Conservation (phyloP, 2,797 vertebrate genomes). For the Podarcis siculus region DNA sequence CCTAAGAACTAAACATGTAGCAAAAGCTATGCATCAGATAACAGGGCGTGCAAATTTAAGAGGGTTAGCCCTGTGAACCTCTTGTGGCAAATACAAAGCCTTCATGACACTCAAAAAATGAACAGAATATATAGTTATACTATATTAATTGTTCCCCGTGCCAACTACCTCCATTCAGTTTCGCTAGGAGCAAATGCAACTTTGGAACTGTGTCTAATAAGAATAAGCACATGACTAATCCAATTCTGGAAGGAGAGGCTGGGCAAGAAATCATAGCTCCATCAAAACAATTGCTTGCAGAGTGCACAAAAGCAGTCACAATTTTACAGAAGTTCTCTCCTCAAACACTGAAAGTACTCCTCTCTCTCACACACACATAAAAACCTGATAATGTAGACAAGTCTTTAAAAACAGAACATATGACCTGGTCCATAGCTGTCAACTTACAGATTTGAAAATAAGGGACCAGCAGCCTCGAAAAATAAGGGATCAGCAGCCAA, state of each 20-base stretch:
- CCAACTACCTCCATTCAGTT: background rate
- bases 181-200: background rate
- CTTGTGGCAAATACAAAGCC: background rate
- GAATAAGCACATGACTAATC: background rate
- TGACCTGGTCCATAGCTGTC: too few relatives aligned
- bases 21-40: background rate
- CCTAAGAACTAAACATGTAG: background rate
- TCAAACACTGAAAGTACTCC: background rate
- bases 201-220: background rate
- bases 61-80: background rate
- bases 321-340: background rate
- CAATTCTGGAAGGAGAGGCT: background rate
- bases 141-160: background rate
- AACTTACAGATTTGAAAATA: too few relatives aligned
- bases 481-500: too few relatives aligned
- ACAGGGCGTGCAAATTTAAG: background rate
- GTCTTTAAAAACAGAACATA: background rate
- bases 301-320: background rate
- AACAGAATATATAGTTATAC: too few relatives aligned
- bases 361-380: background rate
- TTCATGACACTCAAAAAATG: background rate
- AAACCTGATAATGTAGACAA: background rate
- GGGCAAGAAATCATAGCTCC: background rate
- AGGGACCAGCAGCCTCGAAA: too few relatives aligned
- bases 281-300: background rate